These are phyloP conservation scores for Scaptodrosophila lebanonensis DNA, from an alignment of 1,140 invertebrate genomes.

Conservation along the genomic window DNA sequence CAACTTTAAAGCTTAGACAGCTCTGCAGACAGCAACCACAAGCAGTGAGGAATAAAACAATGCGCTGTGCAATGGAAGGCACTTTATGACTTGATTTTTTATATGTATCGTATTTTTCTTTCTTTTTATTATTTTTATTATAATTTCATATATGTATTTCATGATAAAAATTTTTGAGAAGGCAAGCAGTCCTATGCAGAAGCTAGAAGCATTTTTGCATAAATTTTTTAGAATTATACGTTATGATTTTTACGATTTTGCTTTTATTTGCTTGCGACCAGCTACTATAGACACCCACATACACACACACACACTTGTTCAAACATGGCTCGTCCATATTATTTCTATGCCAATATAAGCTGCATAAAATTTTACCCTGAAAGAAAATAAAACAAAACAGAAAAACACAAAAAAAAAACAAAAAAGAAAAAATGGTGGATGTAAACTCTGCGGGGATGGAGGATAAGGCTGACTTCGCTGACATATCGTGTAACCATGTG, in stretches of 20 bases:
- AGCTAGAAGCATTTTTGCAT: constrained; percentile 55
- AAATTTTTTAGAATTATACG: constrained; percentile 65
- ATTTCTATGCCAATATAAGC: neutral
- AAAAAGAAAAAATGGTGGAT: constrained; percentile 11
- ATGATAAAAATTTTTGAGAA: too few relatives aligned
- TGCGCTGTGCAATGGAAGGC: constrained; percentile 29
- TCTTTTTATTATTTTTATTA: too few relatives aligned
- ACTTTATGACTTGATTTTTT: constrained; percentile 70
- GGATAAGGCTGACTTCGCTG: constrained; percentile 49
- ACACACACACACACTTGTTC: constrained; percentile 12
- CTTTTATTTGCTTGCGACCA: constrained; percentile 51
- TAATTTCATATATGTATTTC: constrained; percentile 62
- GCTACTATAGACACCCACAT: constrained; percentile 1
- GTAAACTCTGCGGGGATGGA: too few relatives aligned
- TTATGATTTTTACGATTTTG: constrained; percentile 65
- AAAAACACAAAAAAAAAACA: constrained; percentile 9
- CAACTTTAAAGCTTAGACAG: too few relatives aligned
- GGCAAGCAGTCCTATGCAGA: too few relatives aligned
- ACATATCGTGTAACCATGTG: constrained; percentile 67
- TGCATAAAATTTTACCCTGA: constrained; percentile 36
- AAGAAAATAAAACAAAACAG: constrained; percentile 43
- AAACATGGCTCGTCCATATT: too few relatives aligned
- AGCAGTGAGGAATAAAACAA: constrained; percentile 24
- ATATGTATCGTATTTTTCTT: too few relatives aligned
- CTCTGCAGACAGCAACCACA: constrained; percentile 4